Percentiles rank a stretch among this genome's conserved stretches.
Conservation (phyloP, 1,140 invertebrate genomes). For the Brachionus rotundiformis region DNA sequence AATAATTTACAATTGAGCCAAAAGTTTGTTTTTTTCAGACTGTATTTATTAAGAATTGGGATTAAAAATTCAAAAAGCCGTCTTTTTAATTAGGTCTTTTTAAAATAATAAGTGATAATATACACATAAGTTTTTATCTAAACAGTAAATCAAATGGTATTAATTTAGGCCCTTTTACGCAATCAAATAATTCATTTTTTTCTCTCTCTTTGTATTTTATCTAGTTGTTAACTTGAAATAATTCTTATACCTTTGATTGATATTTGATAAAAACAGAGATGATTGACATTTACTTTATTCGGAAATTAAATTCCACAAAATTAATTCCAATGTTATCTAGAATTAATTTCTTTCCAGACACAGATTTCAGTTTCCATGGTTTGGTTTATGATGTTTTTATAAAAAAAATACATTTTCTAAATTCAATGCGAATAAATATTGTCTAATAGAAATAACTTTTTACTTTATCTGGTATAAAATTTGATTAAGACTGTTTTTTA, state of each 20-base stretch:
- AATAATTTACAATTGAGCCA: background rate
- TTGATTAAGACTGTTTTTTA: background rate
- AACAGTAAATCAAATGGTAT: background rate
- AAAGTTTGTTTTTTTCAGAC: background rate
- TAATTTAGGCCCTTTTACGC: background rate
- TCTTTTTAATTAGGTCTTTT: background rate
- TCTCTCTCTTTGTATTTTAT: background rate
- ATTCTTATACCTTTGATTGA: conserved; percentile 21
- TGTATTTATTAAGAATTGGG: background rate
- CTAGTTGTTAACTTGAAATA: conserved; percentile 3
- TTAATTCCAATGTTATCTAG: background rate
- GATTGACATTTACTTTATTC: background rate
- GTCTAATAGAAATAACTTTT: no score
- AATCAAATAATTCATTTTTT: background rate
- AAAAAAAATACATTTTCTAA: no score
- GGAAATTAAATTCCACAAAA: background rate
- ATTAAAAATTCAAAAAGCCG: background rate
- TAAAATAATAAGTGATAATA: background rate
- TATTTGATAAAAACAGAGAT: conserved; percentile 18
- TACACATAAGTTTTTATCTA: background rate
- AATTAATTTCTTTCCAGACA: background rate
- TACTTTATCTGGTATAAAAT: background rate
- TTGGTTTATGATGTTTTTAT: background rate
- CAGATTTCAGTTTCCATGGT: background rate
- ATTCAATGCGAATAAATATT: no score